These are phyloP conservation scores for Conger conger DNA, from an alignment of 2,113 vertebrate genomes.

Conservation along the genomic window DNA sequence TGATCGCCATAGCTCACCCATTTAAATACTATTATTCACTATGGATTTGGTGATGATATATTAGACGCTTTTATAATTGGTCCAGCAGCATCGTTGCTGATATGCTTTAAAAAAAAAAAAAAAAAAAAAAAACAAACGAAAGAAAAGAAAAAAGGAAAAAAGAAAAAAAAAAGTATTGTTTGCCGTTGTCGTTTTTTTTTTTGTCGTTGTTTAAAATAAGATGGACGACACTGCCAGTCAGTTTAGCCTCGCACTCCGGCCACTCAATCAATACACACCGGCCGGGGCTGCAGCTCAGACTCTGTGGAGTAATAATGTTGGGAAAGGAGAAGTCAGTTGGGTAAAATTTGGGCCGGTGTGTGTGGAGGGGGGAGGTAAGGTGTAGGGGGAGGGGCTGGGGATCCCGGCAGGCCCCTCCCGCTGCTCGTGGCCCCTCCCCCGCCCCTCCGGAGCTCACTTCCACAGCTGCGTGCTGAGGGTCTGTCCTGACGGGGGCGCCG, in stretches of 20 bases:
- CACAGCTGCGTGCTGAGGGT: slow-evolving; percentile 93
- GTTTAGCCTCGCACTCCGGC: slow-evolving; percentile 75
- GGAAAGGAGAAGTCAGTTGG: slow-evolving; percentile 61
- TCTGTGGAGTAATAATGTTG: slow-evolving; percentile 64
- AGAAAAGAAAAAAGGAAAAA: neutral
- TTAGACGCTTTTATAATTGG: slow-evolving; percentile 79
- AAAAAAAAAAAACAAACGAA: slow-evolving; percentile 28
- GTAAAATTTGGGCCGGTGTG: slow-evolving; percentile 46
- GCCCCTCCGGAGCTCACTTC: slow-evolving; percentile 79
- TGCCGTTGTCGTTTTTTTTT: too few relatives aligned
- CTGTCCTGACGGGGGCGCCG: slow-evolving; percentile 80
- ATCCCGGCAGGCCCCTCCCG: slow-evolving; percentile 28
- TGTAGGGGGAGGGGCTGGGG: slow-evolving; percentile 1
- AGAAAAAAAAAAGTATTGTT: slow-evolving; percentile 24
- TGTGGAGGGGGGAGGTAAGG: neutral
- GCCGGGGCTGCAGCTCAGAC: slow-evolving; percentile 64
- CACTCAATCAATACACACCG: slow-evolving; percentile 79
- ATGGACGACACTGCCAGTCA: slow-evolving; percentile 75
- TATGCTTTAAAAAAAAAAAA: slow-evolving; percentile 65
- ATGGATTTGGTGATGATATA: slow-evolving; percentile 80
- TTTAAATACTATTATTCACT: slow-evolving; percentile 83
- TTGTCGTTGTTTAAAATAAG: slow-evolving; percentile 40
- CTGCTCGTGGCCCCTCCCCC: slow-evolving; percentile 41
- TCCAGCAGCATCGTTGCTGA: slow-evolving; percentile 79
- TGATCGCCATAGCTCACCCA: slow-evolving; percentile 78